phyloP scores from a whole-genome alignment of 1,140 invertebrate genomes.

The Andricus grossulariae region DNA sequence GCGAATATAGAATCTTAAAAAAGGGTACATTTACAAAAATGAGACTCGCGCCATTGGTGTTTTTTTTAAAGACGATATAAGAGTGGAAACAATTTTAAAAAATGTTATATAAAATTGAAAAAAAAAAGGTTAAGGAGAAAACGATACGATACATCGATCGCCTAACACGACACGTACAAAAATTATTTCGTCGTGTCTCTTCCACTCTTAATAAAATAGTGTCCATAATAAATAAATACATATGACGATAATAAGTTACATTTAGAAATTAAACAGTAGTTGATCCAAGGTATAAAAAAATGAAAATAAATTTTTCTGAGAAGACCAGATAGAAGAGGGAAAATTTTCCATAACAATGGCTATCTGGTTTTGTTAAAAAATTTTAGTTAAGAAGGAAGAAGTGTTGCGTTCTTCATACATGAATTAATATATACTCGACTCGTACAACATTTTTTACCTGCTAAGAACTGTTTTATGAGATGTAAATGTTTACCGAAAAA shows the following conservation, averaged over 20 bases:
- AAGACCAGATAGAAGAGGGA: background rate
- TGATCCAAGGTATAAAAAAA: slow-evolving; percentile 54
- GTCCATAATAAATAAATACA: slow-evolving; percentile 49
- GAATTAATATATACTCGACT: slow-evolving; percentile 26
- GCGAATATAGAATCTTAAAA: slow-evolving; percentile 23
- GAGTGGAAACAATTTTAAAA: slow-evolving; percentile 53
- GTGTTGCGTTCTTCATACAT: slow-evolving; percentile 61
- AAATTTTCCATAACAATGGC: background rate
- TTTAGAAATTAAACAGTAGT: slow-evolving; percentile 6
- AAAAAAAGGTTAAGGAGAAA: background rate
- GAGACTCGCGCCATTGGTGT: slow-evolving; percentile 52
- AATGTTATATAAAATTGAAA: slow-evolving; percentile 14
- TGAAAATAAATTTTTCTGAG: background rate
- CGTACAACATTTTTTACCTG: slow-evolving; percentile 34
- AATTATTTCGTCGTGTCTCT: slow-evolving; percentile 49
- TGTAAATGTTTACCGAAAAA: slow-evolving; percentile 13
- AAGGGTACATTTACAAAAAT: slow-evolving; percentile 13
- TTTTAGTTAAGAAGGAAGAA: slow-evolving; percentile 43
- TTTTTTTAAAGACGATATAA: slow-evolving; percentile 49
- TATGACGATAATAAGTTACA: slow-evolving; percentile 46
- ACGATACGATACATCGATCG: slow-evolving; percentile 25
- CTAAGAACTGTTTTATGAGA: slow-evolving; percentile 38
- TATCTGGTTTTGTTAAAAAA: slow-evolving; percentile 7
- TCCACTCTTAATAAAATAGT: slow-evolving; percentile 57
- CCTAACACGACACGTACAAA: slow-evolving; percentile 51